Percentiles rank a stretch among this genome's conserved stretches.
phyloP scores from a whole-genome alignment of 2,113 vertebrate species.

The Sus scrofa region DNA sequence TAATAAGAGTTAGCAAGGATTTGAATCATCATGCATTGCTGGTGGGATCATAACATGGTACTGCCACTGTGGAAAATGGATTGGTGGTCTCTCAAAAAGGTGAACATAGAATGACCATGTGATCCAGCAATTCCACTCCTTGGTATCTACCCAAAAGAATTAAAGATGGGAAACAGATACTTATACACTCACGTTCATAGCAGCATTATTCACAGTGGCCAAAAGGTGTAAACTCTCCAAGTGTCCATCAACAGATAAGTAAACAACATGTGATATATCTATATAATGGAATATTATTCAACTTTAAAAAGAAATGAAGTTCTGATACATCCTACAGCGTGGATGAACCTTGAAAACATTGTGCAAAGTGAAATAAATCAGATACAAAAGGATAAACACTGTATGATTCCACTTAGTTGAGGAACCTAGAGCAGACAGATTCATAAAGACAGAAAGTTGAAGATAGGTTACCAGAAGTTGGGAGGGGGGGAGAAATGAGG shows the following conservation, averaged over 20 bases:
- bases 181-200: too few relatives aligned
- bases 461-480: background rate
- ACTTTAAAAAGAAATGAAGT: background rate
- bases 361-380: background rate
- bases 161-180: too few relatives aligned
- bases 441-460: background rate
- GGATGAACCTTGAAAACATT: background rate
- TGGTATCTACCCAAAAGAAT: too few relatives aligned
- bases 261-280: background rate
- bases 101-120: too few relatives aligned
- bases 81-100: too few relatives aligned
- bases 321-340: background rate
- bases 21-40: background rate
- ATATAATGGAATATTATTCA: background rate
- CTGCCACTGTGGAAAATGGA: background rate
- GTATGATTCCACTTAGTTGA: background rate
- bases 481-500: background rate
- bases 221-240: too few relatives aligned
- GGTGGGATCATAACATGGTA: background rate
- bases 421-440: background rate
- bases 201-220: too few relatives aligned
- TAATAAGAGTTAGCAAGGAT: background rate
- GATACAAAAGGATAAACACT: background rate
- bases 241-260: background rate
- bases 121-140: too few relatives aligned